Base-by-base conservation (phyloP, 2,888 invertebrate species). In the Aphidoletes aphidimyza region DNA sequence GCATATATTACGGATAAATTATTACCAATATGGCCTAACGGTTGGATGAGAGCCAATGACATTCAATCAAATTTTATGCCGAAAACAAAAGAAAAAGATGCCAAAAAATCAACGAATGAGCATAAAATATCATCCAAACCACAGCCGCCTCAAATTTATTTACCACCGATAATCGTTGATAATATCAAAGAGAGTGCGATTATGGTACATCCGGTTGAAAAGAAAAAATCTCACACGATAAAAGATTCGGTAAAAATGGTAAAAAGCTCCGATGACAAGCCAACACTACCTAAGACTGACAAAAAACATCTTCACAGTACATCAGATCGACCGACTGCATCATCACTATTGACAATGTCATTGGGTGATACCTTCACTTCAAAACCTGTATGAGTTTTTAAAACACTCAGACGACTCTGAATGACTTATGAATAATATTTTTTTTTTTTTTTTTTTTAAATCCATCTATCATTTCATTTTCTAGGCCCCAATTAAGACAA, bases 31-130 rank as follows among this genome's bases (percentile, higher is more conserved):
- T 92, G 92, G 92, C 92, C 92, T 0, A 90, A 90, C 42, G 92
- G 92, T 84, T 92, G 92, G 92, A 91, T 92, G 91, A 90, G 88
- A 8, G 87, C 87, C 83, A 90, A 90, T 84, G 90, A 90, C 9
- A 85, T 90, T 42, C 88, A 81, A 8, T 8, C 37, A 14, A 1
- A 37, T 37, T 81, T 36, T 22, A 37, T 81, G 36, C n/a, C 8
- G 17, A 19, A 19, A 8, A 5, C 14, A 37, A 81, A 78, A 36
- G 19, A 17, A 8, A 78, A 78, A 26, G 78, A 78, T 8, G 9
- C 42, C 0, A 84, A 69, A 2, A 78, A 78, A 37, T 22, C 69
- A 11, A 22, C 34, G 34, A 78, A 19, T 26, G 45, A 69, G 9
- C 6, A 8, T 19, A 59, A 59, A 78, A 17, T n/a, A n/a, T n/a